These are phyloP conservation scores for Pan paniscus DNA, from an alignment of 2,113 vertebrate species.

Conservation along the genomic window DNA sequence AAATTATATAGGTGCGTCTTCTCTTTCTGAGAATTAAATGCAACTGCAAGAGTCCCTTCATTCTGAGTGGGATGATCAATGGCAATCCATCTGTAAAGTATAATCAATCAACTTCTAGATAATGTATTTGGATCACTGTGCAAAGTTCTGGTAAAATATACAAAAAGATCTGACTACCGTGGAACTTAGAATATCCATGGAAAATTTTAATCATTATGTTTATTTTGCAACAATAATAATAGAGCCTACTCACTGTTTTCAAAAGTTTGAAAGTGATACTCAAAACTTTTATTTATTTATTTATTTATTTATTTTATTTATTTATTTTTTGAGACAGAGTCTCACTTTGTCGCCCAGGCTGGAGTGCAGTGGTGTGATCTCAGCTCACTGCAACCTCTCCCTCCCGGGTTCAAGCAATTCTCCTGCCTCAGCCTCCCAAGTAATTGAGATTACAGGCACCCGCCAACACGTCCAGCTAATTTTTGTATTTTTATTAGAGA, in stretches of 20 bases:
- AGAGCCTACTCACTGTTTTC: neutral
- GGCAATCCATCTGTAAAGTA: neutral
- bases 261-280: too few relatives aligned
- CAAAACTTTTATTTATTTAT: neutral
- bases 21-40: neutral
- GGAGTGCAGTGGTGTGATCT: too few relatives aligned
- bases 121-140: neutral
- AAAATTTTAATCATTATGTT: neutral
- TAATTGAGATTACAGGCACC: too few relatives aligned
- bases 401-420: too few relatives aligned
- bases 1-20: neutral
- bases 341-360: too few relatives aligned
- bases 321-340: too few relatives aligned
- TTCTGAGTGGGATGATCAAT: neutral
- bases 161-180: neutral
- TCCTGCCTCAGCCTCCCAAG: too few relatives aligned
- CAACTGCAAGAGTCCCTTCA: neutral
- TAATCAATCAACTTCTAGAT: neutral
- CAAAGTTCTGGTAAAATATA: neutral
- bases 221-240: slow-evolving; percentile 11
- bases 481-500: too few relatives aligned
- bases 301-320: too few relatives aligned
- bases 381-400: too few relatives aligned
- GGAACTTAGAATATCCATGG: neutral
- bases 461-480: too few relatives aligned